Evolutionary conservation across 92 coral and sea anemone genomes (phyloP).

Genomic region (Scolanthus callimorphus): DNA sequence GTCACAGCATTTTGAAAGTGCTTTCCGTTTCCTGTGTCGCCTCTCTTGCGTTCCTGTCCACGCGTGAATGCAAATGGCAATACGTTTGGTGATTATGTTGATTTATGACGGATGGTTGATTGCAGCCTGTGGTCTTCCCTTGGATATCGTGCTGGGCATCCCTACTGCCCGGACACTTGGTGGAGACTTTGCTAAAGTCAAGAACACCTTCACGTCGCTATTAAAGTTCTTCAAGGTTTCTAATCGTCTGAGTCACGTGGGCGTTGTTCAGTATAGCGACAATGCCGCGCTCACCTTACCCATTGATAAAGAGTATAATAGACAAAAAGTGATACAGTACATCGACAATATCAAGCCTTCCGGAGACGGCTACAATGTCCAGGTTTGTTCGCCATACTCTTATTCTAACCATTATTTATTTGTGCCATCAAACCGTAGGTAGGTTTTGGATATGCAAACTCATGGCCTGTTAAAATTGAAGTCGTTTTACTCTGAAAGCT

Average conservation of each 20-base stretch:
- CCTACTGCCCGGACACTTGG: slow-evolving; percentile 54
- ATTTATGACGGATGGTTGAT: too few species aligned
- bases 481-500: too few species aligned
- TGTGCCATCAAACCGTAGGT: too few species aligned
- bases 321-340: slow-evolving; percentile 1
- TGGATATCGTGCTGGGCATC: slow-evolving; percentile 64
- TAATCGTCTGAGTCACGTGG: slow-evolving; percentile 22
- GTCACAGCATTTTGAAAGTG: too few species aligned
- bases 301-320: slow-evolving; percentile 2
- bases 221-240: slow-evolving; percentile 13
- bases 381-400: background rate
- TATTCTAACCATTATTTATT: too few species aligned
- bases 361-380: slow-evolving; percentile 26
- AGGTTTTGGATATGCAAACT: too few species aligned
- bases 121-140: slow-evolving; percentile 56
- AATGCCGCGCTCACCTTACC: slow-evolving; percentile 14
- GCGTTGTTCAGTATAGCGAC: slow-evolving; percentile 23
- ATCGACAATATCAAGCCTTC: slow-evolving; percentile 17
- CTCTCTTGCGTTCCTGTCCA: too few species aligned
- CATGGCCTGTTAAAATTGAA: too few species aligned
- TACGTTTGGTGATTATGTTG: too few species aligned
- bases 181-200: slow-evolving; percentile 12
- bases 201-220: slow-evolving; percentile 9
- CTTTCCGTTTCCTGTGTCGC: too few species aligned
- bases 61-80: too few species aligned